Percentiles rank a stretch among this genome's conserved stretches.
phyloP scores from a whole-genome alignment of 92 coral and sea anemone species.

The Pocillopora meandrina region DNA sequence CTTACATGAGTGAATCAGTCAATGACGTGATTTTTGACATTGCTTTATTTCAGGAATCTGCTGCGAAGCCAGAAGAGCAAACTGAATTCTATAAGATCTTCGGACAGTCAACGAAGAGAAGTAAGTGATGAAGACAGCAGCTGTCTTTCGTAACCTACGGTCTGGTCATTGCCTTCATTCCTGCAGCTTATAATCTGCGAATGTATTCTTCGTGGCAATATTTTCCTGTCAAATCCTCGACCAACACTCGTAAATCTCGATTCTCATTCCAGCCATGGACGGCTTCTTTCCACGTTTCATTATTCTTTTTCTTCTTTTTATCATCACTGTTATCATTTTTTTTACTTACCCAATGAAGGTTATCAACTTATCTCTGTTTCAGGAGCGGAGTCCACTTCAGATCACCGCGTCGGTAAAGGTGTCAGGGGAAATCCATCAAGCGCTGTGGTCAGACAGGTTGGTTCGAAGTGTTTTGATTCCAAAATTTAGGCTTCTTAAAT shows the following conservation, averaged over 20 bases:
- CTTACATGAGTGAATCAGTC: not conserved
- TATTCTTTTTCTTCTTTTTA: not conserved
- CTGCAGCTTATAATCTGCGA: not conserved
- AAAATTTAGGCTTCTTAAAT: not conserved
- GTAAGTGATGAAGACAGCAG: conserved; percentile 33
- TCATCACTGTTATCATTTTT: not conserved
- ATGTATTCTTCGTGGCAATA: too few species aligned
- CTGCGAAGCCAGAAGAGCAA: conserved; percentile 35
- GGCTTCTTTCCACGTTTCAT: too few species aligned
- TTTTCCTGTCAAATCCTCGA: too few species aligned
- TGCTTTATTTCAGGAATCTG: conserved; percentile 9
- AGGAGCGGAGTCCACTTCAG: not conserved
- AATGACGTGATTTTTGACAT: not conserved
- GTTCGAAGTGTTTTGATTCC: not conserved
- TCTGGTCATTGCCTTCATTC: not conserved
- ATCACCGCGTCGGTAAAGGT: conserved; percentile 50
- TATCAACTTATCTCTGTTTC: not conserved
- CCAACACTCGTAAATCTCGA: too few species aligned
- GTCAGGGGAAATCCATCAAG: conserved; percentile 64
- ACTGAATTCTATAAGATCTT: conserved; percentile 69
- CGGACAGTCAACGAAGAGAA: conserved; percentile 57
- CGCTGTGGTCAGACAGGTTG: conserved; percentile 74
- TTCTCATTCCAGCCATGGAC: too few species aligned
- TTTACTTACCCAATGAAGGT: too few species aligned
- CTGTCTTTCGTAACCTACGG: not conserved